These are phyloP conservation scores for Microtus richardsoni DNA, from an alignment of 2,113 vertebrate genomes.

Conservation along the genomic window DNA sequence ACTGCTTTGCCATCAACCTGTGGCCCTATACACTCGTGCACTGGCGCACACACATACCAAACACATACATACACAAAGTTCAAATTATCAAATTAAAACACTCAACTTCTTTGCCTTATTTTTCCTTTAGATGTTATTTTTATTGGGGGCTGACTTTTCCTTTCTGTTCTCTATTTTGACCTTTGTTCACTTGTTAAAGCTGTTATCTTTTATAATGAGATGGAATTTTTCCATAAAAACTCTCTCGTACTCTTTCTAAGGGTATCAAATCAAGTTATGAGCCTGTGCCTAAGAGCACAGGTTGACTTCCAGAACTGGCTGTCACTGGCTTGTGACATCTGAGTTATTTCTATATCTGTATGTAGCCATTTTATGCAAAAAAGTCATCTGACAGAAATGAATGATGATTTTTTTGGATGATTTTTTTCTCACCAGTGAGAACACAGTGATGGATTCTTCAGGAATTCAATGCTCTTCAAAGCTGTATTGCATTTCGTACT, in stretches of 20 bases:
- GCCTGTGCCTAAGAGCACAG: neutral
- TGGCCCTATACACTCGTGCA: neutral
- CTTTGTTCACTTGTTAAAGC: neutral
- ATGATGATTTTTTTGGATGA: neutral
- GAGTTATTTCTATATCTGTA: neutral
- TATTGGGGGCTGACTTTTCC: neutral
- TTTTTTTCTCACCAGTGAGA: slow-evolving; percentile 21
- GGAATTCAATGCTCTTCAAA: slow-evolving; percentile 50
- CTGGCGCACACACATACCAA: neutral
- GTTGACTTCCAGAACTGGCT: neutral
- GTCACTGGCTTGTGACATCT: neutral
- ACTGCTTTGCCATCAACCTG: neutral
- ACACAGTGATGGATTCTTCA: slow-evolving; percentile 3
- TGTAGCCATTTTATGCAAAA: neutral
- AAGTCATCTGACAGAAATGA: slow-evolving; percentile 35
- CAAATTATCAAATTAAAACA: neutral
- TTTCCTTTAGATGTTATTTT: neutral
- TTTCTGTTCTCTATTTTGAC: too few relatives aligned
- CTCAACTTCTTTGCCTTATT: neutral
- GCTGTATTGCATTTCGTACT: slow-evolving; percentile 28
- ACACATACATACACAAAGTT: neutral
- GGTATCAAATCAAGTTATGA: neutral
- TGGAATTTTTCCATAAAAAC: neutral
- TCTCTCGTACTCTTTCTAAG: neutral
- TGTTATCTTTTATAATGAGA: neutral